Percentiles rank a stretch among this genome's conserved stretches.
Evolutionary conservation across 1,140 invertebrate genomes (phyloP).

Genomic region (Bradynema listronoti): DNA sequence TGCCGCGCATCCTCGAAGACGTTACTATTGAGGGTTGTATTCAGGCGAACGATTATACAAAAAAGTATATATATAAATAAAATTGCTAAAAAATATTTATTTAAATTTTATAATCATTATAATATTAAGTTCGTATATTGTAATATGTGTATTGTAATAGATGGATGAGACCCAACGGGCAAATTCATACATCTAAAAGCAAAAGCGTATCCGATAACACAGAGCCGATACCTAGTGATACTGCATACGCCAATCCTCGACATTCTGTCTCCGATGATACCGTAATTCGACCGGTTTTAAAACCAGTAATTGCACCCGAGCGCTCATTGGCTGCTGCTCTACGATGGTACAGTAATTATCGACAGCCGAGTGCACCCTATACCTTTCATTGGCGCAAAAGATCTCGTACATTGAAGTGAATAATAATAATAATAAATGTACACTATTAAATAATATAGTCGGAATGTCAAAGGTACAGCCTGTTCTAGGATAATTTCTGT

Average conservation of each 20-base stretch:
- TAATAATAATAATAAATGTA: not conserved
- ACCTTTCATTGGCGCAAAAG: not conserved
- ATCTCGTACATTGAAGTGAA: not conserved
- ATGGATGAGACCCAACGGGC: not conserved
- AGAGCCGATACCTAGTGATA: too few relatives aligned
- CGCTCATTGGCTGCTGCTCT: not conserved
- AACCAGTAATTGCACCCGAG: not conserved
- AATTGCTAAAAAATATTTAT: not conserved
- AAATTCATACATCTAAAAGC: not conserved
- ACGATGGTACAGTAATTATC: not conserved
- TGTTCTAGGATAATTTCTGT: constrained; percentile 8
- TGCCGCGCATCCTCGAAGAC: constrained; percentile 47
- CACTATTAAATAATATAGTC: not conserved
- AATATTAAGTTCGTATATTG: not conserved
- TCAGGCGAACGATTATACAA: constrained; percentile 43
- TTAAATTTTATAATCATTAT: not conserved
- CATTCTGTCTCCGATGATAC: too few relatives aligned
- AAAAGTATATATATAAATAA: constrained; percentile 18
- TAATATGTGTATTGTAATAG: not conserved
- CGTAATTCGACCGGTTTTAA: too few relatives aligned
- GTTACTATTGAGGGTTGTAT: constrained; percentile 47
- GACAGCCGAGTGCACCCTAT: too few relatives aligned
- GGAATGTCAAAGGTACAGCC: not conserved
- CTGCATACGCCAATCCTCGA: too few relatives aligned
- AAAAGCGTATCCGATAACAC: not conserved